Base-by-base conservation (phyloP, 2,888 invertebrate species). In the Campoletis raptor region DNA sequence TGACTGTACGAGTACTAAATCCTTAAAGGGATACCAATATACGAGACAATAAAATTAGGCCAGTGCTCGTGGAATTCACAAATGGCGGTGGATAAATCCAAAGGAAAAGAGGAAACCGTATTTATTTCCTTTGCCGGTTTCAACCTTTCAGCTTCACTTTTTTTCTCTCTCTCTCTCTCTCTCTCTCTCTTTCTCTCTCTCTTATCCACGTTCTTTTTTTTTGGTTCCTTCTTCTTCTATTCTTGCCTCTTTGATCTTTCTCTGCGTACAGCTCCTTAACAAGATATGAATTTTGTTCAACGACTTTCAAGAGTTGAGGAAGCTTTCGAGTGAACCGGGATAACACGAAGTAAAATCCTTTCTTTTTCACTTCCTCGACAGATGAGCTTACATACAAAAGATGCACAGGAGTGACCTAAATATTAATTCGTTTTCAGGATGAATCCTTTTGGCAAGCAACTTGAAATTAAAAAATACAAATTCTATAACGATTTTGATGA, bases 71-170 rank as follows among this genome's bases (percentile, higher is more conserved):
- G 76, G 83, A 83, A 78, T 78, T 78, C 64, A 24, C 64, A 77
- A 61, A 70, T 66, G 45, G n/a, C 52, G 54, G 48, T 40, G 67
- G 30, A 21, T 42, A 77, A 64, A 66, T 77, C 30, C 45, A 36
- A 66, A 45, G 76, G 45, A 48, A 40, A 66, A 18, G 42, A 30
- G 45, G 30, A 74, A 69, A 57, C 30, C 67, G 24, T 74, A 24
- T 76, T 48, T 72, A 78, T 78, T 78, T 83, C 83, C 70, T 83
- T 83, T 83, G 77, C 64, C 82, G 15, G 77, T 70, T 64, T 74
- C n/a, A 66, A 81, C 73, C 78, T 67, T 67, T 67, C 66, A 67
- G 67, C 52, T 48, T 61, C 42, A 74, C 37, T 61, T 67, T 74
- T 12, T 30, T 36, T 6, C 54, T 8, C n/a, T 67, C n/a, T n/a